Percentiles rank a stretch among this genome's conserved stretches.
Conservation (phyloP, 2,113 vertebrate species). For the Sigmodon hispidus region DNA sequence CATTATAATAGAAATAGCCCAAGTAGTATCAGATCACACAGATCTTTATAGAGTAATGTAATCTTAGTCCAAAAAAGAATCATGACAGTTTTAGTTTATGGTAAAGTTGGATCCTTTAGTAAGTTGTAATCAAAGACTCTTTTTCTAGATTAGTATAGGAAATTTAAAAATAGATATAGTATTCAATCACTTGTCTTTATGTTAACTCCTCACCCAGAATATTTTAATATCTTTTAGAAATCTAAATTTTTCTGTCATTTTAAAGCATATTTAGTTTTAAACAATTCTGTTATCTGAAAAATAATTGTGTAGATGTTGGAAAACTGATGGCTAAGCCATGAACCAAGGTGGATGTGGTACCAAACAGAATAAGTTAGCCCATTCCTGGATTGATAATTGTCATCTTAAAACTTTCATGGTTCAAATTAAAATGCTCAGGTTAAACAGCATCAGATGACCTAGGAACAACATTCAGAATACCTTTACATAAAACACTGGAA, state of each 20-base stretch:
- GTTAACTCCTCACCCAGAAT: neutral
- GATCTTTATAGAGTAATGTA: neutral
- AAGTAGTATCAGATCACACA: neutral
- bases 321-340: neutral
- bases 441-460: conserved; percentile 29
- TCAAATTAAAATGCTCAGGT: neutral
- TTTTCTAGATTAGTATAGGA: conserved; percentile 24
- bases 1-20: conserved; percentile 35
- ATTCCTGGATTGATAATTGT: neutral
- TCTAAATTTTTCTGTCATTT: conserved; percentile 22
- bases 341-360: neutral
- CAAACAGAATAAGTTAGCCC: neutral
- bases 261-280: neutral
- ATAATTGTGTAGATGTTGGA: conserved; percentile 3
- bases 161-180: neutral
- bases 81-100: neutral
- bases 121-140: conserved; percentile 40
- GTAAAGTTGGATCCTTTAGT: neutral
- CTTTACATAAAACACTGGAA: conserved; percentile 50
- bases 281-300: conserved; percentile 17
- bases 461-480: conserved; percentile 25
- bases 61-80: neutral
- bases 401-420: conserved; percentile 27
- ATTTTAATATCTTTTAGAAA: conserved; percentile 39
- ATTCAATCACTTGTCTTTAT: conserved; percentile 20